A percentile compares a stretch with the other conserved stretches of the same genome.
phyloP scores from a whole-genome alignment of 2,797 vertebrate species.

The Anas flavirostris region DNA sequence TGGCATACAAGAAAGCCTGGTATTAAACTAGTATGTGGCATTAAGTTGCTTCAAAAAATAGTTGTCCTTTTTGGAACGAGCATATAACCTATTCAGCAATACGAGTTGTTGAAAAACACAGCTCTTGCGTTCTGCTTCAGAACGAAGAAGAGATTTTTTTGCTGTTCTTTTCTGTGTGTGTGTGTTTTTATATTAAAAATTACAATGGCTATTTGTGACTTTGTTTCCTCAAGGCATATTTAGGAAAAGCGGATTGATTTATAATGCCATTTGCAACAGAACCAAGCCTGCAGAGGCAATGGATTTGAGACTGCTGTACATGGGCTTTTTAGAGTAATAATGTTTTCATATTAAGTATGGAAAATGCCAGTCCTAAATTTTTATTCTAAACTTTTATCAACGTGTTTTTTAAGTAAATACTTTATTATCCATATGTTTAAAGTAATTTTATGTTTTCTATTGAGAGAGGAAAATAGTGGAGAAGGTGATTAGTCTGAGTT shows the following conservation, averaged over 20 bases:
- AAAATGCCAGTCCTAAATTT: constrained; percentile 42
- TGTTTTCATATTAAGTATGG: background rate
- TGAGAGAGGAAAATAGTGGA: constrained; percentile 24
- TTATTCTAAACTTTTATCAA: constrained; percentile 54
- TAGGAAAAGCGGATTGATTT: constrained; percentile 59
- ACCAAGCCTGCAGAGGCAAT: background rate
- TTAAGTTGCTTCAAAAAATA: background rate
- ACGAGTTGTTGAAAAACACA: background rate
- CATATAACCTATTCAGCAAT: background rate
- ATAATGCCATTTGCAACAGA: constrained; percentile 39
- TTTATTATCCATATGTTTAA: constrained; percentile 63
- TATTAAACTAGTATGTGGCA: background rate
- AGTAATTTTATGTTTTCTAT: constrained; percentile 39
- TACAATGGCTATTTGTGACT: constrained; percentile 51
- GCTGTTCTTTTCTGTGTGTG: background rate
- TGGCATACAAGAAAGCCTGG: background rate
- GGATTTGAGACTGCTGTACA: constrained; percentile 2
- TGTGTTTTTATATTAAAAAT: constrained; percentile 23
- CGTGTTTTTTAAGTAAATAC: constrained; percentile 68
- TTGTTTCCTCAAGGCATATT: constrained; percentile 48
- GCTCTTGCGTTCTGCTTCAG: background rate
- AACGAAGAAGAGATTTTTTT: background rate
- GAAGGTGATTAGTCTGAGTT: constrained; percentile 61
- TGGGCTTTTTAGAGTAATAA: background rate
- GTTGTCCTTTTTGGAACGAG: background rate